Conservation (phyloP, 2,113 vertebrate genomes). For the Girardinichthys multiradiatus region DNA sequence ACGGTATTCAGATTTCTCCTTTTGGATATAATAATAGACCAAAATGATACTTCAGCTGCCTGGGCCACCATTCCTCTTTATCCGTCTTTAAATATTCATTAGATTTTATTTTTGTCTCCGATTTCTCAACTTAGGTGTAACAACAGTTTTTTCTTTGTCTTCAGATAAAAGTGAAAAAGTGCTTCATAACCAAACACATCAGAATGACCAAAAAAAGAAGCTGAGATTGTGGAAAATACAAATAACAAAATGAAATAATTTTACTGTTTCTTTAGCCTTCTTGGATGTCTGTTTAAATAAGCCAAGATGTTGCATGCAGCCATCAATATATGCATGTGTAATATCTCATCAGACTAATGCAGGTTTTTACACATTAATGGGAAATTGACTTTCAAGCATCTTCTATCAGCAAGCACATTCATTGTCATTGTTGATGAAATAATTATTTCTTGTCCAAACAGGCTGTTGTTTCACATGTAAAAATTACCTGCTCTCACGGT, state of each 20-base stretch:
- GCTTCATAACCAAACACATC: neutral
- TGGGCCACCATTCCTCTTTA: neutral
- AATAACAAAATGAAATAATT: neutral
- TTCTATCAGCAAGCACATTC: too few relatives aligned
- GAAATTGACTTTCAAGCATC: too few relatives aligned
- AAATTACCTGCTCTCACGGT: too few relatives aligned
- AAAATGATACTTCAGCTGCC: neutral
- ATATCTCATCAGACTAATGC: too few relatives aligned
- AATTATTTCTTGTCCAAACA: too few relatives aligned
- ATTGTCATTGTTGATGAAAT: too few relatives aligned
- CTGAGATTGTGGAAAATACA: neutral
- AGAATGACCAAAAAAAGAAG: neutral
- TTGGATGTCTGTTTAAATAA: too few relatives aligned
- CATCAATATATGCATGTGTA: too few relatives aligned
- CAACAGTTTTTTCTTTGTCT: neutral
- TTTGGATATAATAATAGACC: neutral
- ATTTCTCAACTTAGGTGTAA: too few relatives aligned
- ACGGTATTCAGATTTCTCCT: neutral
- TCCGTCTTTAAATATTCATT: neutral
- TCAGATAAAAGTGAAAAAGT: neutral
- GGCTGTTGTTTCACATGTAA: too few relatives aligned
- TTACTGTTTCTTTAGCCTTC: neutral
- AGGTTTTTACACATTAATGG: too few relatives aligned
- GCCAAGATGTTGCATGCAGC: too few relatives aligned
- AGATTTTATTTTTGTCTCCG: neutral